A percentile compares a stretch with the other conserved stretches of the same genome.
These are phyloP conservation scores for Erannis defoliaria DNA, from an alignment of 2,888 invertebrate genomes.

Conservation along the genomic window DNA sequence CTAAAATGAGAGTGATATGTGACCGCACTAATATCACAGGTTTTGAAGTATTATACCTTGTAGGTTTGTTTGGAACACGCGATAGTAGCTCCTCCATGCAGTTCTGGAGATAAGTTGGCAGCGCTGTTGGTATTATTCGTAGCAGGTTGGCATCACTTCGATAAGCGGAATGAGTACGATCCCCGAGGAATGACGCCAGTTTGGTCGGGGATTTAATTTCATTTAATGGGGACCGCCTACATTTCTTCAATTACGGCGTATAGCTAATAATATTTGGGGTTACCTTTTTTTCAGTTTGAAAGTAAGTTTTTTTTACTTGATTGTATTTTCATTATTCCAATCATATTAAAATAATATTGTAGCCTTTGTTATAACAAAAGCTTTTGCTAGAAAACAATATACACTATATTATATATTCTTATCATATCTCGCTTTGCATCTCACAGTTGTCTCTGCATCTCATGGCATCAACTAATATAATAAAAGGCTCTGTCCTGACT, in stretches of 20 bases:
- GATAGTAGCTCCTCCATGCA: background rate
- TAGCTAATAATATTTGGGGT: conserved; percentile 5
- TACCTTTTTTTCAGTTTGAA: background rate
- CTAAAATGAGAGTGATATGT: too few species aligned
- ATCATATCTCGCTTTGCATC: too few species aligned
- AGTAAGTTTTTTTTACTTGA: background rate
- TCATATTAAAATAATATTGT: too few species aligned
- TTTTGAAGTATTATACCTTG: too few species aligned
- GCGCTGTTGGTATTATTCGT: conserved; percentile 6
- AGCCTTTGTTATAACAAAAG: too few species aligned
- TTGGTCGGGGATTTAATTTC: conserved; percentile 67
- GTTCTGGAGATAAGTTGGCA: background rate
- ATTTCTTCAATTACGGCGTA: conserved; percentile 24
- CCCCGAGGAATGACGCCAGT: conserved; percentile 61
- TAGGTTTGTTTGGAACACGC: background rate
- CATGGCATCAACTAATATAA: too few species aligned
- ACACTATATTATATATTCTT: too few species aligned
- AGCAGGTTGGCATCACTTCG: conserved; percentile 40
- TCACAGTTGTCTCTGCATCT: too few species aligned
- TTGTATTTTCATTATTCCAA: background rate
- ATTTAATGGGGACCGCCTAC: conserved; percentile 56
- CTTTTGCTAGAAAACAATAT: too few species aligned
- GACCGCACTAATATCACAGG: too few species aligned
- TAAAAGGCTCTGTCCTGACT: too few species aligned
- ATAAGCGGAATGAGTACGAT: conserved; percentile 71